phyloP scores from a whole-genome alignment of 2,113 vertebrate species.

The Emydocephalus ijimae region DNA sequence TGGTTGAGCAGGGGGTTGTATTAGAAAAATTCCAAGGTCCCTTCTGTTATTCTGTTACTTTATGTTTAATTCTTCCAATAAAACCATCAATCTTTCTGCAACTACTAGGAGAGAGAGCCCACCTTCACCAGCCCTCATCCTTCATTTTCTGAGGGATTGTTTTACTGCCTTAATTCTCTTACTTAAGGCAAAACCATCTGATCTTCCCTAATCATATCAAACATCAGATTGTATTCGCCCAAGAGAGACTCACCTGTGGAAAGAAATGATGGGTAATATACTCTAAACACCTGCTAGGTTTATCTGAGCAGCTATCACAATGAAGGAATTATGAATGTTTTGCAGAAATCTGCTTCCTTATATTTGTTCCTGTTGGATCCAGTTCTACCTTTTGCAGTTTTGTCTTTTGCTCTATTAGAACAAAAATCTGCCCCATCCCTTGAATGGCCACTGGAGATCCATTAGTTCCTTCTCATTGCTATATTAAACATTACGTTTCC shows the following conservation, averaged over 20 bases:
- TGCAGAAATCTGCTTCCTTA: background rate
- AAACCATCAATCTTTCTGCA: background rate
- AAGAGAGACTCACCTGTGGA: background rate
- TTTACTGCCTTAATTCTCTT: background rate
- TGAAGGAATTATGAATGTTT: background rate
- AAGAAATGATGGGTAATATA: background rate
- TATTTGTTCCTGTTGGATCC: background rate
- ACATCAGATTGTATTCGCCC: background rate
- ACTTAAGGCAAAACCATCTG: background rate
- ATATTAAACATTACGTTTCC: background rate
- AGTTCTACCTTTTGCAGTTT: background rate
- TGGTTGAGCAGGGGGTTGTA: background rate
- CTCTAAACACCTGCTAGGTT: background rate
- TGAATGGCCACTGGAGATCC: background rate
- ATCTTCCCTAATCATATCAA: background rate
- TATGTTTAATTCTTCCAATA: background rate
- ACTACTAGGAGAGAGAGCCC: background rate
- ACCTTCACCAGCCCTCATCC: background rate
- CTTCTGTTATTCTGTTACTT: background rate
- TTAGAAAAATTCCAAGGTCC: background rate
- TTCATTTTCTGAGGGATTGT: background rate
- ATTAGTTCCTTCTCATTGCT: background rate
- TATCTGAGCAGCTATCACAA: background rate
- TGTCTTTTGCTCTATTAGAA: background rate
- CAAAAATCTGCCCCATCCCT: background rate